phyloP scores from a whole-genome alignment of 2,888 invertebrate species.

The Helicoverpa assulta region DNA sequence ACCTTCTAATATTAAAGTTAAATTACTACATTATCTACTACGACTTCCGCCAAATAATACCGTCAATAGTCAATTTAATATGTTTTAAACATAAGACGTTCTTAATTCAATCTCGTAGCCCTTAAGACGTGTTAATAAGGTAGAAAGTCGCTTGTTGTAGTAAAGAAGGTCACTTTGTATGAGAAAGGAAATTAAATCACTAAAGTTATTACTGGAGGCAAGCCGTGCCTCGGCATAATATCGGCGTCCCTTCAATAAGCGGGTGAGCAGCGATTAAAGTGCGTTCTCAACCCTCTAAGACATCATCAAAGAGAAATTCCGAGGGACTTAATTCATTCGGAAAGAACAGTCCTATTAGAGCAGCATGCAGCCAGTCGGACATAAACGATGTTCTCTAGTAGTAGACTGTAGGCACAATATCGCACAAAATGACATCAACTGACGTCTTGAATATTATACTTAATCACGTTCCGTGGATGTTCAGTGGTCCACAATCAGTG shows the following conservation, averaged over 20 bases:
- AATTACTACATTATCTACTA: conserved; percentile 32
- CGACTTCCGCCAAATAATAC: conserved; percentile 43
- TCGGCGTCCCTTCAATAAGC: conserved; percentile 51
- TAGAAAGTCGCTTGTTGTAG: conserved; percentile 24
- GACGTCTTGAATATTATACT: no score
- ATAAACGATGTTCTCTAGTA: neutral
- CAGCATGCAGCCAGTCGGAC: conserved; percentile 35
- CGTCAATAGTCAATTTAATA: conserved; percentile 53
- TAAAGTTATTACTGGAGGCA: conserved; percentile 69
- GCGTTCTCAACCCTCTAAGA: conserved; percentile 56
- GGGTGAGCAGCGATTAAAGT: conserved; percentile 60
- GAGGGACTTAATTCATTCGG: conserved; percentile 54
- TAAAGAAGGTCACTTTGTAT: conserved; percentile 39
- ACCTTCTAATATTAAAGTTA: conserved; percentile 18
- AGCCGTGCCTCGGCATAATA: conserved; percentile 69
- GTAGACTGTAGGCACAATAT: no score
- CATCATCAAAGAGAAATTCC: conserved; percentile 51
- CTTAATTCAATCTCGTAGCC: neutral
- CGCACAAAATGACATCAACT: no score
- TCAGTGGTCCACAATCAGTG: no score
- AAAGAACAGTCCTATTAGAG: conserved; percentile 52
- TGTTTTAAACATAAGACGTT: conserved; percentile 38
- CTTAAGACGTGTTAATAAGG: conserved; percentile 27
- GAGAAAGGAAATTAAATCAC: conserved; percentile 72
- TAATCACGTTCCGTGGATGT: no score